Base-by-base conservation (phyloP, 2,888 invertebrate species). In the Pyrocoelia pectoralis region DNA sequence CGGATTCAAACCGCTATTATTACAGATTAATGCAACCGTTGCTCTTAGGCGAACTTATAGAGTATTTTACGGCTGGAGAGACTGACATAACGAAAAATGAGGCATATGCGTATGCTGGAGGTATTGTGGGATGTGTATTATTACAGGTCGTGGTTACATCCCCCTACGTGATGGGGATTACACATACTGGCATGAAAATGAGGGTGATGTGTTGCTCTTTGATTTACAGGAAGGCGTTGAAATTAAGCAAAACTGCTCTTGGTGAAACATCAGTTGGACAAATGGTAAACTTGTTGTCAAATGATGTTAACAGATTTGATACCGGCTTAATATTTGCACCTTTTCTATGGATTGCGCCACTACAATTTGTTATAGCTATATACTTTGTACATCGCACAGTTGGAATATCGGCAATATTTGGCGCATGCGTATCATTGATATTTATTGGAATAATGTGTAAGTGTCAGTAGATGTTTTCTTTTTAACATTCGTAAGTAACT, bases 271-370 rank as follows among this genome's bases (percentile, higher is more conserved):
- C 94, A 1, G 83, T 85, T 29, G 89, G 89, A 1, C 89, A 89
- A 78, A 85, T 89, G 65, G 95, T 97, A 28, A 97, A 97, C 79
- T 86, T 98, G 10, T 83, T 98, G 61, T 95, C 97, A 0, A 98
- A 97, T 77, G 98, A 98, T 80, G 94, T 98, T 68, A 93, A 93
- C 74, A 87, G 95, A 61, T 94, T 96, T 80, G 95, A 96, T 80
- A 86, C 92, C 81, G 90, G 91, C 3, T 85, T 90, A 14, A 82
- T 93, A 54, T 94, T 94, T 77, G 81, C 93, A 15, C 92, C 94
- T 78, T 94, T 93, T 75, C 80, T 95, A 4, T 90, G 94, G 85
- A 83, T 94, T 17, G 93, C 92, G 0, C 95, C 95, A 0, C 77
- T 94, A 0, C 91, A 95, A 79, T 89, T 92, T 12, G 76, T 88